phyloP scores from a whole-genome alignment of 53 echinoderm and acorn worm species.

The Luidia sarsii region DNA sequence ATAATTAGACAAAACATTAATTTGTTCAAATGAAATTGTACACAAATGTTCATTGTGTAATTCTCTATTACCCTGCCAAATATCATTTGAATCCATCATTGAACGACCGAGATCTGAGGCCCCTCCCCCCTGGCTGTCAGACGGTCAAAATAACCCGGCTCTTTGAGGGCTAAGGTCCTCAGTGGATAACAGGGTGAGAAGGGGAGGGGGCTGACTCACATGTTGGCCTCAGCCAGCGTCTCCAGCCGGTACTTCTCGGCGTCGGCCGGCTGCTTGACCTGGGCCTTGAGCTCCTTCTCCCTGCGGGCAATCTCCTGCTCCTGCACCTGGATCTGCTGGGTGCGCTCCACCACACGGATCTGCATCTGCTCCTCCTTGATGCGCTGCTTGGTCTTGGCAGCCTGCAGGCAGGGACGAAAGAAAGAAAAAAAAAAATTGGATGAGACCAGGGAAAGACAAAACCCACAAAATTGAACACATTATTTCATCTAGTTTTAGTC shows the following conservation, averaged over 20 bases:
- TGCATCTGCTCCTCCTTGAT: slow-evolving; percentile 95
- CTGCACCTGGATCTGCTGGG: slow-evolving; percentile 88
- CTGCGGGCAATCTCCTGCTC: slow-evolving; percentile 80
- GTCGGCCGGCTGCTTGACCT: slow-evolving; percentile 81
- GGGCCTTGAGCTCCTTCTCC: slow-evolving; percentile 84
- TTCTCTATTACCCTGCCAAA: too few relatives aligned
- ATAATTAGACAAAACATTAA: too few relatives aligned
- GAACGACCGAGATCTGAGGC: too few relatives aligned
- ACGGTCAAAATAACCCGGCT: too few relatives aligned
- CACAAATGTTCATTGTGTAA: too few relatives aligned
- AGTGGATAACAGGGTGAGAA: too few relatives aligned
- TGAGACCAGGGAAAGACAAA: neutral
- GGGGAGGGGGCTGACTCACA: too few relatives aligned
- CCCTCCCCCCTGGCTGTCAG: too few relatives aligned
- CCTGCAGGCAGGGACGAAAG: slow-evolving; percentile 31
- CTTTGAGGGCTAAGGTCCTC: too few relatives aligned
- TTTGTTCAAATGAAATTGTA: too few relatives aligned
- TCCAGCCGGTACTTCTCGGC: slow-evolving; percentile 83
- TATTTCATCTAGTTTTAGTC: too few relatives aligned
- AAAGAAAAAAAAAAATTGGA: neutral
- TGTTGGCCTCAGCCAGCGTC: slow-evolving; percentile 87
- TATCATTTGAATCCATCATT: too few relatives aligned
- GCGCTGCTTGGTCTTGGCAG: slow-evolving; percentile 89
- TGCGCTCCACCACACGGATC: slow-evolving; percentile 81
- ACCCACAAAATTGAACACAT: neutral